Base-by-base conservation (phyloP, 2,888 invertebrate genomes). In the Drosophila multiciliata region DNA sequence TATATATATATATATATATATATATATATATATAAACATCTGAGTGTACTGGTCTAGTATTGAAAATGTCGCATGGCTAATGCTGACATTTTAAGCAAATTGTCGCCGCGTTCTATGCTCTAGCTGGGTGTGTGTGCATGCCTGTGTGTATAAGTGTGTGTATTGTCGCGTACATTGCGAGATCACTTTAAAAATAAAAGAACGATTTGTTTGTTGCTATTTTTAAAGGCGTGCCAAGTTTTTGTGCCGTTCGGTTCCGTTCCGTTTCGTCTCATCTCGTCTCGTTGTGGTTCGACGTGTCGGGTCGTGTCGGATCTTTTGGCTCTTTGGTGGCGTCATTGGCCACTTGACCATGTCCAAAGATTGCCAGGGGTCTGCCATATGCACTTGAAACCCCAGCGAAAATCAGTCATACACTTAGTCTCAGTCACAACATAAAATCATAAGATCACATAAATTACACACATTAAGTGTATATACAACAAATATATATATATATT, bases 101-200 rank as follows among this genome's bases (percentile, higher is more conserved):
- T 87, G 89, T 87, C 67, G 71, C 70, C 74, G 73, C 57, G 66
- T 67, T 75, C 55, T 64, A 35, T 42, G 59, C 57, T 64, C 64
- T 55, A 15, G 26, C 36, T n/a, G 48, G 57, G 70, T 64, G 55
- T 66, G 59, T 35, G 55, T 29, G 29, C 29, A 29, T 29, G 29
- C 29, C 29, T 71, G 63, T 54, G 61, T 55, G 53, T 52, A 57
- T 54, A 50, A 48, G 72, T 63, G 77, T 70, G 66, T 72, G 52
- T 72, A 83, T 78, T 74, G 80, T 80, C 80, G 70, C 55, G 53
- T 72, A 70, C 73, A 71, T 80, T 83, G 76, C 77, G 81, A 81
- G 84, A 89, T 83, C 82, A 83, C 87, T 86, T 89, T 87, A 90
- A 90, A 87, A 89, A 87, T 90, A 90, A 89, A 74, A 86, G 78